Evolutionary conservation across 2,113 vertebrate species (phyloP).

Genomic region (Oryzias melastigma): DNA sequence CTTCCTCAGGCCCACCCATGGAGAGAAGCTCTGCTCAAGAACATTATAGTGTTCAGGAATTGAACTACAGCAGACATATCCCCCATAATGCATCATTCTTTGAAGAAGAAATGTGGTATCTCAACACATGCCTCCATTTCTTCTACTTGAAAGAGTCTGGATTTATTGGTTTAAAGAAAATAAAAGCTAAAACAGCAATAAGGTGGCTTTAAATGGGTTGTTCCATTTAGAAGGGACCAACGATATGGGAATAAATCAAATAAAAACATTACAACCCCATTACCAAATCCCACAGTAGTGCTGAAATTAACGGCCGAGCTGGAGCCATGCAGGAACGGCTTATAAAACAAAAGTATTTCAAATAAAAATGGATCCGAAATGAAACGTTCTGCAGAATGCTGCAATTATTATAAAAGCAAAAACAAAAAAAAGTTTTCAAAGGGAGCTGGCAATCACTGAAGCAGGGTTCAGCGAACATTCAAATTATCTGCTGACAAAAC

Average conservation of each 20-base stretch:
- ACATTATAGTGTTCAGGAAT: too few relatives aligned
- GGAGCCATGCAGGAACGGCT: not conserved
- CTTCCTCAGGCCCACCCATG: constrained; percentile 93
- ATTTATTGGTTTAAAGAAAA: not conserved
- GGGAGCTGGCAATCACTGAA: constrained; percentile 2
- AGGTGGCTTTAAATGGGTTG: not conserved
- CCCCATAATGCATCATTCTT: too few relatives aligned
- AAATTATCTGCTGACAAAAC: constrained; percentile 13
- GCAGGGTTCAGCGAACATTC: not conserved
- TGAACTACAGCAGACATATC: too few relatives aligned
- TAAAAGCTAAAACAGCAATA: not conserved
- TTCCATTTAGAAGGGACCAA: not conserved
- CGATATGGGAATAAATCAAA: not conserved
- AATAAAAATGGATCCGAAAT: not conserved
- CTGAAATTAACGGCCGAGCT: not conserved
- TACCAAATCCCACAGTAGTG: not conserved
- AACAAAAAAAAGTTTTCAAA: too few relatives aligned
- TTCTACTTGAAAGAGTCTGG: too few relatives aligned
- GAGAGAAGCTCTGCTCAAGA: constrained; percentile 81
- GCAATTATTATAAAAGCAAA: too few relatives aligned
- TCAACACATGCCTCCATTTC: not conserved
- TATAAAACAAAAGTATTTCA: not conserved
- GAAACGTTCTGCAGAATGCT: not conserved
- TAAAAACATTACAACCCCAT: not conserved
- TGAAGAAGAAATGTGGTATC: too few relatives aligned